These are phyloP conservation scores for Popillia japonica DNA, from an alignment of 1,140 invertebrate species.

Conservation along the genomic window DNA sequence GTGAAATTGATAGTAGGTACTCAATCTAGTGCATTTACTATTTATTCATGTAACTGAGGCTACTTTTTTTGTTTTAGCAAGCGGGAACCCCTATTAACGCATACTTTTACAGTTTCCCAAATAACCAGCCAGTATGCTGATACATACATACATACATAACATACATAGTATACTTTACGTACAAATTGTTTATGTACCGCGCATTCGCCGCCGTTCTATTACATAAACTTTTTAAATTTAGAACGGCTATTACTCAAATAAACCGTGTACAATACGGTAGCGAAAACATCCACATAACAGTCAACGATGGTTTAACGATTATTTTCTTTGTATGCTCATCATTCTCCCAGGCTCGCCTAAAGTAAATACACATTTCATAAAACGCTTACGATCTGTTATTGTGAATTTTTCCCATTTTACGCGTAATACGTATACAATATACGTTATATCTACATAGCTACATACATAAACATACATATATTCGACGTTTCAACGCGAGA, in stretches of 20 bases:
- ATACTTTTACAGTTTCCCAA: background rate
- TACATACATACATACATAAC: no score
- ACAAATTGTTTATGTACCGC: background rate
- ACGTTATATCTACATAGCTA: no score
- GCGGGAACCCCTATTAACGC: no score
- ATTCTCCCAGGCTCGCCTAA: background rate
- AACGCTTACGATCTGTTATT: background rate
- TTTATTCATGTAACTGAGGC: no score
- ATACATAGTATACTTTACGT: no score
- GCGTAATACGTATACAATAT: background rate
- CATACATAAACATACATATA: no score
- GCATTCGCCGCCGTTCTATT: background rate
- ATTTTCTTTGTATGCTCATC: constrained; percentile 3
- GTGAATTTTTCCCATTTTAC: background rate
- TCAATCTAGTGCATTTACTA: no score
- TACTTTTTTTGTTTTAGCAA: no score
- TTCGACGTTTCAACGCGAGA: no score
- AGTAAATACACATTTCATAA: constrained; percentile 7
- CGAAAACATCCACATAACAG: background rate
- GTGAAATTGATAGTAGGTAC: no score
- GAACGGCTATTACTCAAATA: constrained; percentile 14
- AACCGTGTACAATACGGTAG: background rate
- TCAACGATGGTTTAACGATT: background rate
- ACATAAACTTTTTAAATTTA: constrained; percentile 10
- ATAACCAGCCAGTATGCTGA: background rate